Percentiles rank a stretch among this genome's conserved stretches.
Conservation (phyloP, 2,888 invertebrate species). For the Troglohyphantes excavatus region DNA sequence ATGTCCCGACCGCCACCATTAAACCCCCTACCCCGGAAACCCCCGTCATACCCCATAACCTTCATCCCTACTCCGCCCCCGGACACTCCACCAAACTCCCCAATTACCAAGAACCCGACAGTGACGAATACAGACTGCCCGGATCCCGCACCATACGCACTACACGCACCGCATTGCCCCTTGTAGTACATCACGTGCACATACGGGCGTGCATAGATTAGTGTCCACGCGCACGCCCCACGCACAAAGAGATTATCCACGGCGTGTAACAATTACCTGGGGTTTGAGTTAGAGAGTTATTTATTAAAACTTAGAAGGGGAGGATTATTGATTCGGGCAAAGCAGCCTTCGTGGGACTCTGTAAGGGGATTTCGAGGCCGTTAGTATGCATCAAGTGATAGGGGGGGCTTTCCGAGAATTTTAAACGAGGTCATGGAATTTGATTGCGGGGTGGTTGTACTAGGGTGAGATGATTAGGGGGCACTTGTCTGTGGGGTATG, state of each 20-base stretch:
- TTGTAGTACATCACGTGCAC: constrained; percentile 31
- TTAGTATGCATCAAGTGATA: constrained; percentile 60
- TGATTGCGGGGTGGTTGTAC: neutral
- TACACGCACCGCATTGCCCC: no score
- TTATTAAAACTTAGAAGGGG: constrained; percentile 64
- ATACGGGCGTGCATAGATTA: constrained; percentile 60
- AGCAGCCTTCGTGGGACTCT: constrained; percentile 10
- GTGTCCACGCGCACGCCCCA: constrained; percentile 4
- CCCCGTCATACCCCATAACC: neutral
- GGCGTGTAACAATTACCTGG: constrained; percentile 66
- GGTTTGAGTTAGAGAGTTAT: constrained; percentile 46
- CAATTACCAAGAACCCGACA: no score
- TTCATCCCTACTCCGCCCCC: neutral
- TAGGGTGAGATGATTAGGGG: no score
- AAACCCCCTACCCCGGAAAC: no score
- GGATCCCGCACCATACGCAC: no score
- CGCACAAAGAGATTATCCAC: constrained; percentile 50
- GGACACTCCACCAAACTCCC: neutral
- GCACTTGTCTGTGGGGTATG: no score
- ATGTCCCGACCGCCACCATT: no score
- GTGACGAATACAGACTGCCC: no score
- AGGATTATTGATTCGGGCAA: constrained; percentile 57
- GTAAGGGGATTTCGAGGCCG: constrained; percentile 64
- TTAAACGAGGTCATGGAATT: constrained; percentile 15
- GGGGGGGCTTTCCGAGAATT: constrained; percentile 11